Evolutionary conservation across 2,888 invertebrate species (phyloP).

Genomic region (Ariolimax columbianus): DNA sequence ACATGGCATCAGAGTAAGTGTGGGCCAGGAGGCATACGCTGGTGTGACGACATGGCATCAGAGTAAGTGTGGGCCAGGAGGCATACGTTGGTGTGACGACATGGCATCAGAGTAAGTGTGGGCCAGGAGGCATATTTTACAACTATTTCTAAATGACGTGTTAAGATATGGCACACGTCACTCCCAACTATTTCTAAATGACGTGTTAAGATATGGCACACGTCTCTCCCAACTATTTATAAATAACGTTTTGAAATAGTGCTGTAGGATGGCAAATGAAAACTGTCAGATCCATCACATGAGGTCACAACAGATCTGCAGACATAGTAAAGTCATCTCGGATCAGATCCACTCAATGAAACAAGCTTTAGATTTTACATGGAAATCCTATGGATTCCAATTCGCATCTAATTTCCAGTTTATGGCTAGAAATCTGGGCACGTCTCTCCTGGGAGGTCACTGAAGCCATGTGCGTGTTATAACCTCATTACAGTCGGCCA

Average conservation of each 20-base stretch:
- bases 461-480: slow-evolving; percentile 19
- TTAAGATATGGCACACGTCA: too few species aligned
- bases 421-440: neutral
- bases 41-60: too few species aligned
- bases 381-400: neutral
- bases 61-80: too few species aligned
- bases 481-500: neutral
- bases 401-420: neutral
- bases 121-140: too few species aligned
- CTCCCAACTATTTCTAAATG: too few species aligned
- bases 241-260: neutral
- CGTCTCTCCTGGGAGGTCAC: neutral
- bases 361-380: neutral
- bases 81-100: too few species aligned
- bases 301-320: slow-evolving; percentile 4
- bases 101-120: too few species aligned
- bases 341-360: neutral
- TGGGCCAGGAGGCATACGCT: too few species aligned
- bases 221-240: neutral
- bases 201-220: too few species aligned
- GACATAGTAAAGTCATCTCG: neutral
- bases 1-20: too few species aligned
- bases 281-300: slow-evolving; percentile 3
- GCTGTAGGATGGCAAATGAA: neutral
- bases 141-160: too few species aligned